Evolutionary conservation across 1,140 invertebrate species (phyloP), one percentile per base, ranked within the genome.

Genomic region (Drosophila kurseongensis): DNA sequence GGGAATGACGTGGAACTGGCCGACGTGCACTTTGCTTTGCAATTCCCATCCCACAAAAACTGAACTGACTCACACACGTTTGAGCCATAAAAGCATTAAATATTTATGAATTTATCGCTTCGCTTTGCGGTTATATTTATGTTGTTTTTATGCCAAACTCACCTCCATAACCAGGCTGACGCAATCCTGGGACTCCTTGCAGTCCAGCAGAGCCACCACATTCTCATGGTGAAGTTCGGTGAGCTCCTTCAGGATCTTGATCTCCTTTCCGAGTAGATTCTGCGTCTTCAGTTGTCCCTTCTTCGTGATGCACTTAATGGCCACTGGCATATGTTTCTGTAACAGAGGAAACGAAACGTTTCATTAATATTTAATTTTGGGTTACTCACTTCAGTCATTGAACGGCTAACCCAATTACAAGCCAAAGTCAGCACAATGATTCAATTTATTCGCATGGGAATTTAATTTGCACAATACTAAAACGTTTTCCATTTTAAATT

Each of bases 111-210:
- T 1, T 45, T 51, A 60, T 45, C 29, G 55, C 13, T 9, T 35
- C 50, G 48, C 35, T 42, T 44, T 51, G 50, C 35, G 36, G 57
- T 51, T 81, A 47, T 10, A 12, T 63, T 44, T 27, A 56, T 35
- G 23, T 6, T 32, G 5, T 16, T 57, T 45, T 42, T n/a, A 14
- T 5, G 9, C 2, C 8, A 32, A 18, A 78, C 94, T 94, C 92
- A 97, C 96, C 95, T 98, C 98, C 98, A 99, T 99, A 80, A 99
- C 97, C 75, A 99, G 95, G 94, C 97, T 99, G 63, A 99, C 98
- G 94, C 98, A 96, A 80, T 96, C 95, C 79, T 96, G 94, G 58
- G 97, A 98, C 94, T 99, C 98, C 94, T 99, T 98, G 93, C 98
- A 99, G 93, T 99, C 98, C 88, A 99, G 94, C 61, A 99, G 94